Evolutionary conservation across 2,888 invertebrate species (phyloP), one percentile per base, ranked within the genome.

Genomic region (Ophion ellenae): DNA sequence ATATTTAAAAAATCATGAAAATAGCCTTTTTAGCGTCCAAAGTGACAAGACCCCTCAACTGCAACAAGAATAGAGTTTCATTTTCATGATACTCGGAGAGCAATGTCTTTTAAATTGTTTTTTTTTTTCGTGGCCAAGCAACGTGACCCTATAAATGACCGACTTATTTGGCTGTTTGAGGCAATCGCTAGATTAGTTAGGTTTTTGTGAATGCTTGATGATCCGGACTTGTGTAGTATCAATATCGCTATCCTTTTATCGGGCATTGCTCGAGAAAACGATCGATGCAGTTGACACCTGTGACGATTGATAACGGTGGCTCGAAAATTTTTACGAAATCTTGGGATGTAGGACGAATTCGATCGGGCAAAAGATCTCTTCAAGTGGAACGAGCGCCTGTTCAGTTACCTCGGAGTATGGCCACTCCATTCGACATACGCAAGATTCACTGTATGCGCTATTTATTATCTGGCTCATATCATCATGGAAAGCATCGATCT

Each of bases 331-430:
- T 45, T 0, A 45, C 20, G 7, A 24, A 61, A 70, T 45, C 5
- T 28, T 75, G 24, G 45, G 20, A 28, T 64, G 20, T n/a, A 80
- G 80, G 64, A 73, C 24, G 53, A 80, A 53, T 73, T 64, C 24
- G 36, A 73, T n/a, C 45, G 63, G 0, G 71, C 80, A 7, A 73
- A 53, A 57, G 64, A 73, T 36, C 64, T 64, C 17, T 80, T 57
- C 24, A 66, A 24, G 28, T 84, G 84, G 84, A 76, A 71, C 47
- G 71, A 81, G 24, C 28, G 47, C 14, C 64, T 76, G 20, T 81
- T 84, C 45, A 2, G 57, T 14, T 14, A 66, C 0, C 47, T 84
- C 20, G 81, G 81, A 20, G 32, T 73, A 3, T 84, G 84, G 84
- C 81, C 84, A 32, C 67, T 84, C 1, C 20, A 45, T 47, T 47